Evolutionary conservation across 1,140 invertebrate genomes (phyloP), one percentile per base, ranked within the genome.

Genomic region (Anoplolepis gracilipes): DNA sequence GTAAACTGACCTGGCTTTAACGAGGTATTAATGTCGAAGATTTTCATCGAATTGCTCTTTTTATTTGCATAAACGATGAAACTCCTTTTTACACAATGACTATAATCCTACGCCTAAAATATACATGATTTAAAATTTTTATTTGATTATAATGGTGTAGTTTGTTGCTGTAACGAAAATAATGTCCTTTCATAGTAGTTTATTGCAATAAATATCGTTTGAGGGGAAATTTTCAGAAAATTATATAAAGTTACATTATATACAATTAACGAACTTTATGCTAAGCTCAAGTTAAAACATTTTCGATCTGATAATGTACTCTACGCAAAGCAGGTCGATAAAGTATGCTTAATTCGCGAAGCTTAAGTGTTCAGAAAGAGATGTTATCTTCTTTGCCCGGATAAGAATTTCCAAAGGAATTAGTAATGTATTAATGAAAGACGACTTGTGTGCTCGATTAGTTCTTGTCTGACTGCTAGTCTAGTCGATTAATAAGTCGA

Each of bases 11-110:
- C 49, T 33, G 22, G 49, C 78, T 81, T 59, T 72, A 81, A 72
- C 78, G 53, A 81, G 49, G 49, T 81, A 72, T 42, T 72, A 81
- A 81, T 30, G 69, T 72, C 65, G 19, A 72, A 42, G 65, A 59
- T 81, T 81, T 33, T 11, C 6, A 81, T 72, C 78, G 4, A 1
- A 49, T 36, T 55, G 10, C 10, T 33, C 8, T 22, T 69, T 19
- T 46, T 22, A 22, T 79, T 69, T 69, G 28, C 19, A 8, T 25
- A 49, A 28, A n/a, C 7, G 10, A 59, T 1, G 4, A n/a, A 65
- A 36, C 25, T 8, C 16, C 19, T 19, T n/a, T 49, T 8, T 42
- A 4, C 25, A 3, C 39, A 30, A 67, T 25, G 30, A 39, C 8
- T 28, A n/a, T 19, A n/a, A 53, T 33, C 39, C 33, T 55, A 69